Evolutionary conservation across 2,113 vertebrate species (phyloP).

Genomic region (Ranitomeya variabilis): DNA sequence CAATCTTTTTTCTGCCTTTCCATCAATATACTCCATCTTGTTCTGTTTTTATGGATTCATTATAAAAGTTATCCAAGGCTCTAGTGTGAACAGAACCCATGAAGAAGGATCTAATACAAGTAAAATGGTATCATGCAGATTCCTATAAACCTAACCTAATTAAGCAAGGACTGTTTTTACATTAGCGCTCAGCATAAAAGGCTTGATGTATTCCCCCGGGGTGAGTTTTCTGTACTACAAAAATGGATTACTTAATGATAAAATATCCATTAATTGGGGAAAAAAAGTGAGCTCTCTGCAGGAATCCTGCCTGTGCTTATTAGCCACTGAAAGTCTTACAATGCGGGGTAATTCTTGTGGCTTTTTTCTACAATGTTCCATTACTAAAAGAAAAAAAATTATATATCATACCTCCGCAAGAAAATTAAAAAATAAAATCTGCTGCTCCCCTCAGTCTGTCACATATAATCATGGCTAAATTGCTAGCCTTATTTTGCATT

Average conservation of each 20-base stretch:
- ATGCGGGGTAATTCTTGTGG: neutral
- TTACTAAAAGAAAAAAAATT: neutral
- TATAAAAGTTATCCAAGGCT: neutral
- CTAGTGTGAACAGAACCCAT: neutral
- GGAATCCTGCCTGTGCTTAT: neutral
- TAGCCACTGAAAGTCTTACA: neutral
- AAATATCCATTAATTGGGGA: conserved; percentile 5
- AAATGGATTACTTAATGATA: neutral
- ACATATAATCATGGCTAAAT: conserved; percentile 34
- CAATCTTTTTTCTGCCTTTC: too few relatives aligned
- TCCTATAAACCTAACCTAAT: neutral
- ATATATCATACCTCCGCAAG: neutral
- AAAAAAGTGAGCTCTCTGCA: neutral
- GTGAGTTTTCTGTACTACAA: neutral
- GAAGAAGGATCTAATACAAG: neutral
- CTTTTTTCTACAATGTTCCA: conserved; percentile 13
- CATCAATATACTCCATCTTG: too few relatives aligned
- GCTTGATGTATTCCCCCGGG: neutral
- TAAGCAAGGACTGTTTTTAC: neutral
- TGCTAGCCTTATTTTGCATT: conserved; percentile 43
- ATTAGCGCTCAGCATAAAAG: neutral
- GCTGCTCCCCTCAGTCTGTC: neutral
- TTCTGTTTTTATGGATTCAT: neutral
- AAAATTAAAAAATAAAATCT: neutral
- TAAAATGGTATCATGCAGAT: neutral